Evolutionary conservation across 2,888 invertebrate genomes (phyloP), one percentile per base, ranked within the genome.

Genomic region (Schrankia costaestrigalis): DNA sequence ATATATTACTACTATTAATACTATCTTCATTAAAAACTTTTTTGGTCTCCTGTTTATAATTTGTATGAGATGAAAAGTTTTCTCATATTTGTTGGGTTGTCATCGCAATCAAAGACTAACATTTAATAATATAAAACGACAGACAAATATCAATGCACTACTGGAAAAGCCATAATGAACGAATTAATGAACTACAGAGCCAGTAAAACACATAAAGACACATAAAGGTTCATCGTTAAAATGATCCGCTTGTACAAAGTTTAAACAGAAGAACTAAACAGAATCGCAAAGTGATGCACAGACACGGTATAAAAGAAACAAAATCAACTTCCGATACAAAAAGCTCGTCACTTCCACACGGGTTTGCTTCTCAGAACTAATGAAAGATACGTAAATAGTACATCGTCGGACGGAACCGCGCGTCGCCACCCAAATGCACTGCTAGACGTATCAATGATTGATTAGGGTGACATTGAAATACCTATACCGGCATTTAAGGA

Each of bases 301-400:
- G 54, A 59, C 53, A 64, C 58, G 56, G 62, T 65, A 51, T 71
- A 76, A 74, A 82, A 82, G 68, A 57, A 69, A 71, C 61, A 74
- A 69, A 64, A 53, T 49, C 56, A 67, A 62, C 77, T 85, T 86
- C 86, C 85, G 83, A 85, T 81, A 81, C 83, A 83, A 85, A 83
- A 85, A 79, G 73, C 66, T 59, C 59, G 60, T 53, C 67, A 71
- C 68, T 82, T 81, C 78, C 80, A 63, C 76, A 69, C 74, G 60
- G 58, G 68, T 73, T 66, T 56, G 62, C 63, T 85, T 86, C 86
- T 70, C 24, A 64, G 86, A 87, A 86, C 75, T 79, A 83, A 85
- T 84, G 84, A 82, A 84, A 82, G 63, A 69, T 70, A 78, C 85
- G 67, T 76, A 86, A 86, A 87, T 86, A 85, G 83, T 71, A 47